These are phyloP conservation scores for Stenchaetothrips biformis DNA, from an alignment of 2,888 invertebrate genomes.

Conservation along the genomic window DNA sequence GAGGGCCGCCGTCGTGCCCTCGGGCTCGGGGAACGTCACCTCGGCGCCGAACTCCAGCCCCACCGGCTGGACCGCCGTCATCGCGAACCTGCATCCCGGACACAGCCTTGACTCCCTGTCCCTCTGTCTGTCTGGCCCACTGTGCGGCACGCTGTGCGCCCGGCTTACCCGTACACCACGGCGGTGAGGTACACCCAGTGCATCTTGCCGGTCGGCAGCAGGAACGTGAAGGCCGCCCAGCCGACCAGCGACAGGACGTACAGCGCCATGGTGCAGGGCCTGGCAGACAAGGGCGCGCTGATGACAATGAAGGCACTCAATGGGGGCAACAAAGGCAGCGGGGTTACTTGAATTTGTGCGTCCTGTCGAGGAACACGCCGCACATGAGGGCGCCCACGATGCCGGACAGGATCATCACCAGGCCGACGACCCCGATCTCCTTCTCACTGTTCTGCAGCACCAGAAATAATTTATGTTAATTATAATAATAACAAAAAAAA, in stretches of 20 bases:
- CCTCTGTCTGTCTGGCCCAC: too few relatives aligned
- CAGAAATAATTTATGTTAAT: not conserved
- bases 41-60: constrained; percentile 6
- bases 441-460: constrained; percentile 42
- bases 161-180: not conserved
- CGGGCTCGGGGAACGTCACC: constrained; percentile 10
- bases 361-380: constrained; percentile 60
- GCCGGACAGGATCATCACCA: constrained; percentile 58
- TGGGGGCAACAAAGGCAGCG: not conserved
- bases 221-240: not conserved
- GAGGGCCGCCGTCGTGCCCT: not conserved
- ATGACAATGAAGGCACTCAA: too few relatives aligned
- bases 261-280: not conserved
- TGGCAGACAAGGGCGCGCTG: not conserved
- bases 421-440: constrained; percentile 58
- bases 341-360: constrained; percentile 61
- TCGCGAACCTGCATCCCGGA: not conserved
- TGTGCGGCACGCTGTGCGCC: too few relatives aligned
- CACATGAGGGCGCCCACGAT: constrained; percentile 59
- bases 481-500: not conserved
- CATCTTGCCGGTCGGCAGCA: not conserved
- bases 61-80: constrained; percentile 9
- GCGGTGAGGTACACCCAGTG: not conserved
- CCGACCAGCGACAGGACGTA: not conserved
- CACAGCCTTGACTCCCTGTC: too few relatives aligned